Conservation (phyloP, 2,888 invertebrate species). For the Sinhomidia bicolor region DNA sequence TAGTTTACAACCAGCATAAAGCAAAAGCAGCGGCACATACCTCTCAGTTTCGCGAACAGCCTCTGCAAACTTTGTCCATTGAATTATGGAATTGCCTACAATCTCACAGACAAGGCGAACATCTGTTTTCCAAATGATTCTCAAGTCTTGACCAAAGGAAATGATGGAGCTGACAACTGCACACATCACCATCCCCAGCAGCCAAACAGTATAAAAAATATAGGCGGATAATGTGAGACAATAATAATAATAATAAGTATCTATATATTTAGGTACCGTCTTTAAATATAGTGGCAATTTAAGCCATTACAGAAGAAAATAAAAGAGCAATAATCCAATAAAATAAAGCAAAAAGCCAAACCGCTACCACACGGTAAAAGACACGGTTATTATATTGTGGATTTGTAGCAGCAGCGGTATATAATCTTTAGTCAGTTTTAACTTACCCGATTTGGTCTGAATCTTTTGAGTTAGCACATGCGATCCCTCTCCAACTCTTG, state of each 20-base stretch:
- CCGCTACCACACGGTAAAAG: neutral
- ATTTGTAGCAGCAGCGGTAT: too few species aligned
- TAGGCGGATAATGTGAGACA: neutral
- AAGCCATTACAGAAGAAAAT: constrained; percentile 39
- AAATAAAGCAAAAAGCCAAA: constrained; percentile 39
- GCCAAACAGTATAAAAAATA: neutral
- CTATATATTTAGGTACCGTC: neutral
- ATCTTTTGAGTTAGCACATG: constrained; percentile 55
- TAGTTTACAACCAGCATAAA: too few species aligned
- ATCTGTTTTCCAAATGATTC: constrained; percentile 76
- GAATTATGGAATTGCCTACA: constrained; percentile 74
- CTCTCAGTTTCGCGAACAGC: constrained; percentile 75
- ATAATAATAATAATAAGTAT: too few species aligned
- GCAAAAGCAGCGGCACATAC: constrained; percentile 55
- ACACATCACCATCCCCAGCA: too few species aligned
- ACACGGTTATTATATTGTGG: too few species aligned
- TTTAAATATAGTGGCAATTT: constrained; percentile 50
- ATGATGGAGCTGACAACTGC: constrained; percentile 67
- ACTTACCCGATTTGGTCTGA: constrained; percentile 74
- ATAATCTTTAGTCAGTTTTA: neutral
- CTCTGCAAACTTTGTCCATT: constrained; percentile 75
- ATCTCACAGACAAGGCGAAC: constrained; percentile 73
- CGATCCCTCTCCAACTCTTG: constrained; percentile 82
- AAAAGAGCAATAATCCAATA: constrained; percentile 65
- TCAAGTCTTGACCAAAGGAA: constrained; percentile 74